A percentile compares a stretch with the other conserved stretches of the same genome.
These are phyloP conservation scores for Acanthosepion pharaonis DNA, from an alignment of 2,888 invertebrate genomes.

Conservation along the genomic window DNA sequence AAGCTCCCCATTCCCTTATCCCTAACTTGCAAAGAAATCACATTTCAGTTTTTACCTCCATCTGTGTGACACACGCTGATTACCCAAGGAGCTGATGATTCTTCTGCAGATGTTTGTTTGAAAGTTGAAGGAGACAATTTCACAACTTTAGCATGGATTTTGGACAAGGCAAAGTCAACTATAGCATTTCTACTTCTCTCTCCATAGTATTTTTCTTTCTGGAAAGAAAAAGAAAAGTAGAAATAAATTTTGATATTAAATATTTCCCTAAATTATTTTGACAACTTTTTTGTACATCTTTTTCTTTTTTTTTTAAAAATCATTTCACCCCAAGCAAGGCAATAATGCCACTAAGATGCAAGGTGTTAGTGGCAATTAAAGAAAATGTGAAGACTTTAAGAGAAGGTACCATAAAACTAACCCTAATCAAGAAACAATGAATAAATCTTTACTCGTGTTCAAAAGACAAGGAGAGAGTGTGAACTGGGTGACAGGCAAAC, in stretches of 20 bases:
- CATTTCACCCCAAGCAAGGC: too few relatives aligned
- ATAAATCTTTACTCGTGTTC: too few relatives aligned
- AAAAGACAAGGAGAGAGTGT: too few relatives aligned
- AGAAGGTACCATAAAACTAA: too few relatives aligned
- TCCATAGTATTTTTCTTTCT: conserved; percentile 80
- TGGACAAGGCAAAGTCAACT: conserved; percentile 80
- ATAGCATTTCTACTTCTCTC: conserved; percentile 79
- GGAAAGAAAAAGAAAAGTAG: conserved; percentile 59
- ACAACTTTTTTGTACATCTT: not conserved
- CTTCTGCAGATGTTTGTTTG: conserved; percentile 64
- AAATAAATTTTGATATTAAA: not conserved
- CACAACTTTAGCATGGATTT: conserved; percentile 76
- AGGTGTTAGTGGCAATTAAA: too few relatives aligned
- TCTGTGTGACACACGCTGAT: conserved; percentile 79
- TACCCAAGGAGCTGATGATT: conserved; percentile 77
- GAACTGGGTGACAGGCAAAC: too few relatives aligned
- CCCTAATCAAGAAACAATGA: too few relatives aligned
- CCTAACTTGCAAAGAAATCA: not conserved
- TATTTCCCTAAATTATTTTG: not conserved
- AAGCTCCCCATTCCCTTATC: too few relatives aligned
- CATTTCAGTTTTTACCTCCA: conserved; percentile 71
- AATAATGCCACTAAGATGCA: too few relatives aligned
- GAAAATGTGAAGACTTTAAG: too few relatives aligned
- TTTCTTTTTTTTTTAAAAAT: too few relatives aligned
- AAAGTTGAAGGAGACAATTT: conserved; percentile 75